Base-by-base conservation (phyloP, 92 coral and sea anemone species). In the Phenganax marumi region DNA sequence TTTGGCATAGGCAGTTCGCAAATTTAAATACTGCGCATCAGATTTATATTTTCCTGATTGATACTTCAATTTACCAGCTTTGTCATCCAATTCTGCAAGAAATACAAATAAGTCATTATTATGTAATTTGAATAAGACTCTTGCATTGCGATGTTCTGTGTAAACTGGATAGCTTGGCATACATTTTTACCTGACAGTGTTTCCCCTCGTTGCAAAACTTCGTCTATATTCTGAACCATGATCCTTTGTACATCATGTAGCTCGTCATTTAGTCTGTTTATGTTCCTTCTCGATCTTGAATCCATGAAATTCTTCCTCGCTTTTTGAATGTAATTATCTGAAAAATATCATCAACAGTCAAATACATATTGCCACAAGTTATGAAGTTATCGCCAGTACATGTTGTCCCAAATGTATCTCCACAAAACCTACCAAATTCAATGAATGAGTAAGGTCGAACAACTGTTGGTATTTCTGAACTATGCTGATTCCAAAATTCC, bases 211-310 rank as follows among this genome's bases (percentile, higher is more conserved):
- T 95, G 98, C 77, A 95, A 89, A 48, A 95, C 98, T 49, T 95
- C 98, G 53, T 95, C 98, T 81, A 95, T 95, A 83, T 95, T 95
- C 77, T 95, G 98, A 53, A 95, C 98, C 98, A 95, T 95, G 63
- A 95, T 94, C 87, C 98, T 85, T 71, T 95, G 97, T 52, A 95
- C 98, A 79, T 95, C 98, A 24, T 93, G 97, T 62, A 95, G 91
- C 80, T 95, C 98, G 69, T 95, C 98, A 82, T 95, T 95, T 63
- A 95, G 80, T 80, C 98, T 87, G 91, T 92, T 95, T 72, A 95
- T 79, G 47, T 86, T 92, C 82, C 98, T 84, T 80, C 98, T 89
- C 79, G 98, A 89, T 81, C 98, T 90, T 10, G 98, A 92, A 65
- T 95, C 98, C 88, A 92, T 92, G 71, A 92, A 95, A 77, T 92